Conservation (phyloP, 1,140 invertebrate genomes). For the Acromyrmex echinatior region DNA sequence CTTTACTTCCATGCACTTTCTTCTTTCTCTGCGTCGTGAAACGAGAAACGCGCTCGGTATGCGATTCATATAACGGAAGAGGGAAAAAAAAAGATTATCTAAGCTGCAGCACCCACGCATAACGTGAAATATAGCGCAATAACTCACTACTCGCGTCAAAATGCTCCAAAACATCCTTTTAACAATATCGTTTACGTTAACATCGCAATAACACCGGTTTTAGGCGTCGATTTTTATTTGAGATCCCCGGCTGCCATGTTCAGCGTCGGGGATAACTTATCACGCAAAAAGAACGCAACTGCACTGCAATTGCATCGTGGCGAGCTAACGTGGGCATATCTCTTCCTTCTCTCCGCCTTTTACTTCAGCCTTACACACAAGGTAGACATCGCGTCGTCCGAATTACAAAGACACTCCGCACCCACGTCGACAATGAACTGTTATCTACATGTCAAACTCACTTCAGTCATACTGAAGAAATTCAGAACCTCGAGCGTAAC, state of each 20-base stretch:
- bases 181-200: constrained; percentile 51
- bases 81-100: constrained; percentile 1
- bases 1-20: constrained; percentile 13
- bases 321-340: neutral
- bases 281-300: constrained; percentile 32
- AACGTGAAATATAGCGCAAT: constrained; percentile 40
- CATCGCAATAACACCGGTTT: constrained; percentile 22
- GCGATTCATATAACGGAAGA: neutral
- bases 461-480: neutral
- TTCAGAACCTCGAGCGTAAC: neutral
- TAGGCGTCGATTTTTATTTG: constrained; percentile 46
- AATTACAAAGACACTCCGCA: constrained; percentile 25
- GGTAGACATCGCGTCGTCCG: neutral
- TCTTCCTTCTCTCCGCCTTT: neutral
- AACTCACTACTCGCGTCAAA: constrained; percentile 49
- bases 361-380: constrained; percentile 1
- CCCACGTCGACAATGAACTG: neutral
- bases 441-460: constrained; percentile 40
- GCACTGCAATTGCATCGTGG: constrained; percentile 23
- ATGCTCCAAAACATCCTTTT: constrained; percentile 44
- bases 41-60: constrained; percentile 28
- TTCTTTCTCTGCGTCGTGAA: neutral
- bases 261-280: constrained; percentile 26
- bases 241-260: constrained; percentile 47
- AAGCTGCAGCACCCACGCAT: constrained; percentile 35